Evolutionary conservation across 1,140 invertebrate species (phyloP).

Genomic region (Bombus impatiens): DNA sequence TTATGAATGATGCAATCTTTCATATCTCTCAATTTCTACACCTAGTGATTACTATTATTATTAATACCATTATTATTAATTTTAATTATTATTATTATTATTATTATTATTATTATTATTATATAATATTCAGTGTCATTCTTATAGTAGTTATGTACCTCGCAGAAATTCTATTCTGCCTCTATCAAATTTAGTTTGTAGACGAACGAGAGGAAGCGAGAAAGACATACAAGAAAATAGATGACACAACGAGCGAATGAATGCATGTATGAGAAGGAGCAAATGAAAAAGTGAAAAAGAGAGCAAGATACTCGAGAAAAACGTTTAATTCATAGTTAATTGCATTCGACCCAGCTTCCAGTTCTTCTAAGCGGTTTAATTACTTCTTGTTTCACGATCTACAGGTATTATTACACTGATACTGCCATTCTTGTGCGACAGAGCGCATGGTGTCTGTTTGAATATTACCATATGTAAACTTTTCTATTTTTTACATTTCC

Average conservation of each 20-base stretch:
- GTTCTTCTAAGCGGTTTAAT: slow-evolving; percentile 44
- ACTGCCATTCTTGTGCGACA: slow-evolving; percentile 48
- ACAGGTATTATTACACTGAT: slow-evolving; percentile 54
- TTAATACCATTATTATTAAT: neutral
- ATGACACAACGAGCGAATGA: slow-evolving; percentile 1
- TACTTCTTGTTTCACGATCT: slow-evolving; percentile 44
- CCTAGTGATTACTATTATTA: neutral
- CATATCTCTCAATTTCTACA: neutral
- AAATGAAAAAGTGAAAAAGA: neutral
- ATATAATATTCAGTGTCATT: slow-evolving; percentile 42
- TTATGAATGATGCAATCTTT: neutral
- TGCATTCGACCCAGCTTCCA: slow-evolving; percentile 43
- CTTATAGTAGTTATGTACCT: slow-evolving; percentile 35
- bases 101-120: slow-evolving; percentile 14
- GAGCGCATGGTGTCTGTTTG: slow-evolving; percentile 46
- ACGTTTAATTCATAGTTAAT: slow-evolving; percentile 38
- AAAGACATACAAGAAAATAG: neutral
- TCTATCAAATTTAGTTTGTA: slow-evolving; percentile 24
- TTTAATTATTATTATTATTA: neutral
- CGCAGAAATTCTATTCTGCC: slow-evolving; percentile 44
- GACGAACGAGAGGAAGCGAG: neutral
- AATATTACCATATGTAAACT: slow-evolving; percentile 21
- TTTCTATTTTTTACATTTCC: slow-evolving; percentile 47
- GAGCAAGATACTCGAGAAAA: slow-evolving; percentile 14
- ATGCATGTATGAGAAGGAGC: neutral